Percentiles rank a stretch among this genome's conserved stretches.
Conservation (phyloP, 2,113 vertebrate species). For the Loxodonta africana region DNA sequence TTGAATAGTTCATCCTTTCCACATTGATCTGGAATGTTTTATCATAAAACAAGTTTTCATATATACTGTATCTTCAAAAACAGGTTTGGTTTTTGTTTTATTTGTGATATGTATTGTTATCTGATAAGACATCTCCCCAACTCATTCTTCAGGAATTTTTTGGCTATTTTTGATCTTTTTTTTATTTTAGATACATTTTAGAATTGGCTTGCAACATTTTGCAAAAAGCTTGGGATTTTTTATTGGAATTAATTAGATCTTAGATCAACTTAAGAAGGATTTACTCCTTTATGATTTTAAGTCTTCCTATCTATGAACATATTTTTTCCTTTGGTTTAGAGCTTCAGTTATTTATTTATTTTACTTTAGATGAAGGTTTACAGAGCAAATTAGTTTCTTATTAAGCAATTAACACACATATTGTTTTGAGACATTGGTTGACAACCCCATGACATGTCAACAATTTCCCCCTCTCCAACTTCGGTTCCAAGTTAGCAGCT, state of each 20-base stretch:
- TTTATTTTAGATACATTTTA: neutral
- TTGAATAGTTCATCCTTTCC: neutral
- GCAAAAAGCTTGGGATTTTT: neutral
- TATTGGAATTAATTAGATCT: constrained; percentile 26
- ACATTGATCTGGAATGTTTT: neutral
- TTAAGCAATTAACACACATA: too few species aligned
- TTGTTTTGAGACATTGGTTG: too few species aligned
- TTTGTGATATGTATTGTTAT: neutral
- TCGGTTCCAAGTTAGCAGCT: too few species aligned
- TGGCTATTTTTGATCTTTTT: neutral
- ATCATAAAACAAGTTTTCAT: neutral
- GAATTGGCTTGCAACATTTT: neutral
- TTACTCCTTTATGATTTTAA: constrained; percentile 8
- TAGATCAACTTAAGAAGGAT: neutral
- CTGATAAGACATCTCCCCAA: neutral
- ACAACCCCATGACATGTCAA: too few species aligned
- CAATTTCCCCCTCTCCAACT: too few species aligned
- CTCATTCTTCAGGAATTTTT: neutral
- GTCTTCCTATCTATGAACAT: neutral
- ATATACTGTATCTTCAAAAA: neutral
- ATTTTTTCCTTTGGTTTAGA: constrained; percentile 18
- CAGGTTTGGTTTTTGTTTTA: too few species aligned
- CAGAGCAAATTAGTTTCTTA: too few species aligned
- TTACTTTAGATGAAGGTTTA: too few species aligned
- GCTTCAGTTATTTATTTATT: too few species aligned